Evolutionary conservation across 2,888 invertebrate species (phyloP), one percentile per base, ranked within the genome.

Genomic region (Philhelius pedissequus): DNA sequence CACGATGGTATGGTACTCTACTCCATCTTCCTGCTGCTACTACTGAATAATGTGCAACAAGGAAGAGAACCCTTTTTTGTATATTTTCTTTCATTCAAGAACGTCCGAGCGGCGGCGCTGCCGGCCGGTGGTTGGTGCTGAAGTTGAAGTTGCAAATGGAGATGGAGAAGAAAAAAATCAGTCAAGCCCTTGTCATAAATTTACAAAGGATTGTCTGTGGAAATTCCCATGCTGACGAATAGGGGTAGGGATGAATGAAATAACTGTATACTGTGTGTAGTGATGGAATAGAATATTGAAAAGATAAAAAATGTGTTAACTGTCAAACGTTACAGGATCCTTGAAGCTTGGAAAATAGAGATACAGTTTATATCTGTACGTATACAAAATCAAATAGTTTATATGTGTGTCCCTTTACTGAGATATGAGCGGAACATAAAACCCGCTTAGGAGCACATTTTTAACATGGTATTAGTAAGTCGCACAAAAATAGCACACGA

Each of bases 171-270:
- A 48, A 25, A 25, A 77, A 70, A 77, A 50, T 68, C 58, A 71
- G 77, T 60, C 71, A 66, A 77, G 81, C 43, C n/a, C n/a, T 77
- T 62, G 58, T 64, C 69, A 70, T 78, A 79, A 79, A 79, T 84
- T 75, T 50, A 64, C 79, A 80, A 84, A 71, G 75, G 84, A 84
- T 62, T 64, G 64, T 48, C 45, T 84, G 75, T 80, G 62, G 50
- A 75, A 43, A 70, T 75, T 80, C 75, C 71, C 84, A 76, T 76
- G 64, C 45, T 40, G 15, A 40, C 27, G 58, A 40, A 38, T 30
- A 45, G 22, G 52, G 73, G 35, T 20, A 15, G 30, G 6, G 60
- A 64, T 7, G 71, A 54, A 73, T 70, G 20, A 50, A 15, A 35
- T 52, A 50, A 20, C 40, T 38, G 30, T 20, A 25, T 38, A 38